Conservation (phyloP, 2,888 invertebrate genomes). For the Drosophila pseudotalamancana region DNA sequence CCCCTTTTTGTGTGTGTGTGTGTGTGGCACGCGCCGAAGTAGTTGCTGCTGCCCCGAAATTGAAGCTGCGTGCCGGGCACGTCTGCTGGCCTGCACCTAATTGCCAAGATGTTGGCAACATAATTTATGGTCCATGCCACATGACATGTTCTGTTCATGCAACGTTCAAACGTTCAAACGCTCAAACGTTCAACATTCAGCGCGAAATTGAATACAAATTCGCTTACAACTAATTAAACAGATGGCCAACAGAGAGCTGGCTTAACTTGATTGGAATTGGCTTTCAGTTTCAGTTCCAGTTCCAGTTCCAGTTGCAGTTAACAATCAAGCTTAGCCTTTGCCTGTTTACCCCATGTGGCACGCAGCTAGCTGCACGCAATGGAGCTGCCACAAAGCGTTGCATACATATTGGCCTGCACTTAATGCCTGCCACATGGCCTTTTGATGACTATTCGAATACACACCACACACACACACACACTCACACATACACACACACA, state of each 20-base stretch:
- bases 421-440: constrained; percentile 31
- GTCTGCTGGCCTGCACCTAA: constrained; percentile 50
- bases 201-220: constrained; percentile 73
- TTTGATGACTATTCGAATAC: constrained; percentile 20
- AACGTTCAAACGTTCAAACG: constrained; percentile 13
- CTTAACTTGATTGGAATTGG: constrained; percentile 19
- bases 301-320: not conserved
- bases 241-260: constrained; percentile 20
- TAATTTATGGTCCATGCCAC: constrained; percentile 68
- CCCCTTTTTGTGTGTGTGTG: too few species aligned
- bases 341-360: not conserved
- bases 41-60: not conserved
- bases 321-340: constrained; percentile 15
- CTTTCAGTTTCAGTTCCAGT: not conserved
- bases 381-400: constrained; percentile 56
- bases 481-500: not conserved
- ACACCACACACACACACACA: constrained; percentile 4
- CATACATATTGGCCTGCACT: constrained; percentile 41
- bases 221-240: constrained; percentile 73
- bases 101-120: constrained; percentile 75
- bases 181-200: constrained; percentile 8
- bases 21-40: constrained; percentile 31
- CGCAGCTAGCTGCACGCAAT: constrained; percentile 21
- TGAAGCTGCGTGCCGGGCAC: not conserved
- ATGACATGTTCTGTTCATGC: constrained; percentile 52